Percentiles rank a stretch among this genome's conserved stretches.
Evolutionary conservation across 2,113 vertebrate species (phyloP).

Genomic region (Rissa tridactyla): DNA sequence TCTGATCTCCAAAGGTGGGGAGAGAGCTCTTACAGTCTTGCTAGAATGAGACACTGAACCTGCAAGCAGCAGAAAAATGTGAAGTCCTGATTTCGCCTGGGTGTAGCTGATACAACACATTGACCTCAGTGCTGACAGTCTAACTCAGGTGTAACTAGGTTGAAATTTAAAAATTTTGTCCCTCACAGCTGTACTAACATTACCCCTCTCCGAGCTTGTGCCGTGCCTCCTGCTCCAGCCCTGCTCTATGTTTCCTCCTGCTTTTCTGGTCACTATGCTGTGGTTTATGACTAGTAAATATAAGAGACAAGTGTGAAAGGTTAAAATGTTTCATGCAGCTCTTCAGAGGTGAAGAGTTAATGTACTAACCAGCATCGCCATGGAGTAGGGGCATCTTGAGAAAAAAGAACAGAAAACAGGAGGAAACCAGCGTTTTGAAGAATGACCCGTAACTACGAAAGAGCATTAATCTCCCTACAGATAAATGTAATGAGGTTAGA

Average conservation of each 20-base stretch:
- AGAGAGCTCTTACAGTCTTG: background rate
- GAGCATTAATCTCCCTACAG: background rate
- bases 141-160: background rate
- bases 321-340: background rate
- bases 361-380: background rate
- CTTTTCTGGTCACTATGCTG: background rate
- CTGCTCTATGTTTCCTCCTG: background rate
- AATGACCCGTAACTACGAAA: background rate
- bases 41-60: background rate
- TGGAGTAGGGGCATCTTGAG: background rate
- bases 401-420: background rate
- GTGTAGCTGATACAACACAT: background rate
- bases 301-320: background rate
- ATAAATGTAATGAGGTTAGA: background rate
- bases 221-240: background rate
- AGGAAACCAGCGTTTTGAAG: constrained; percentile 5
- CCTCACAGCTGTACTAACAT: background rate
- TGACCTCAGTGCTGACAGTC: background rate
- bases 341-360: background rate
- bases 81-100: background rate
- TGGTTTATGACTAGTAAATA: background rate
- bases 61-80: background rate
- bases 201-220: background rate
- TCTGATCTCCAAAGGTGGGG: background rate
- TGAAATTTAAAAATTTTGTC: background rate